Percentiles rank a stretch among this genome's conserved stretches.
Evolutionary conservation across 2,113 vertebrate genomes (phyloP).

Genomic region (Thinocorus orbignyianus): DNA sequence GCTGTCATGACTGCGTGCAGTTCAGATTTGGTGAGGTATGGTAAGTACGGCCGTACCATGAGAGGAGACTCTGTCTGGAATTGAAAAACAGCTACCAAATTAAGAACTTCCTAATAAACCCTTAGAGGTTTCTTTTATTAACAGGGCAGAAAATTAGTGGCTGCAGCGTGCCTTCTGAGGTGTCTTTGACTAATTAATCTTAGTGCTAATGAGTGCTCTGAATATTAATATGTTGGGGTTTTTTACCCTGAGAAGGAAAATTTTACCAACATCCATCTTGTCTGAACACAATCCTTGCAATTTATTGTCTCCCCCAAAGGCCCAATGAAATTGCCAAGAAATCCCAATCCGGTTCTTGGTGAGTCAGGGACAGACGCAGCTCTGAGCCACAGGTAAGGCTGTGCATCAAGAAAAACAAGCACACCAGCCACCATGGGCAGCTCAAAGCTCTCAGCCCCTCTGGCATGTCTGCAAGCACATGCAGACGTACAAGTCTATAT

Average conservation of each 20-base stretch:
- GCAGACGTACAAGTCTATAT: background rate
- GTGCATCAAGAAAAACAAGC: background rate
- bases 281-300: background rate
- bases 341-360: background rate
- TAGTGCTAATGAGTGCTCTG: background rate
- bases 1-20: conserved; percentile 88
- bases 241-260: background rate
- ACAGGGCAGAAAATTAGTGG: background rate
- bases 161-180: background rate
- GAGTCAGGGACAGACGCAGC: background rate
- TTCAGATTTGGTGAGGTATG: conserved; percentile 80
- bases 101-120: background rate
- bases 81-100: background rate
- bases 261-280: background rate
- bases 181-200: background rate
- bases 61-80: conserved; percentile 84
- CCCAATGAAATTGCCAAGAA: background rate
- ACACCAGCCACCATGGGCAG: background rate
- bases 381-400: background rate
- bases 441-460: background rate
- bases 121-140: background rate
- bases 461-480: no score
- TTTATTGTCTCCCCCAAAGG: background rate
- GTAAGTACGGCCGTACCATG: conserved; percentile 81
- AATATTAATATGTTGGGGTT: background rate